phyloP scores from a whole-genome alignment of 2,113 vertebrate genomes.

The Myrmecophaga tridactyla region DNA sequence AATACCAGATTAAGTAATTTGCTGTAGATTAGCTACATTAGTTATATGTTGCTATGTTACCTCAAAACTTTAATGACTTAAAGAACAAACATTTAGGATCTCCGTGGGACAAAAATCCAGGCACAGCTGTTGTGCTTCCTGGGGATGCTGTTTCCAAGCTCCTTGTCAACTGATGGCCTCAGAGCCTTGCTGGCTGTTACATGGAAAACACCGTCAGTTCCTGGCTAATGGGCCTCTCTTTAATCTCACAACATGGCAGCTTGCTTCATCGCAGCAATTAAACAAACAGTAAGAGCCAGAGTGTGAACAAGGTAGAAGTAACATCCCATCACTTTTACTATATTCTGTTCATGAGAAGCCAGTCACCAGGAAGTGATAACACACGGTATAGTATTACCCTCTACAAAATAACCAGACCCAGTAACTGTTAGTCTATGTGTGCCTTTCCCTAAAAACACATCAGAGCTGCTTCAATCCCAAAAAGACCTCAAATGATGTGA shows the following conservation, averaged over 20 bases:
- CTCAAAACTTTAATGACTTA: neutral
- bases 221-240: neutral
- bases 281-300: neutral
- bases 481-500: neutral
- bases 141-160: neutral
- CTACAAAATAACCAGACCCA: neutral
- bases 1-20: neutral
- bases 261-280: neutral
- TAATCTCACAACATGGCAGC: neutral
- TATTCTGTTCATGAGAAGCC: neutral
- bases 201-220: neutral
- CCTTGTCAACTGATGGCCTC: neutral
- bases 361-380: neutral
- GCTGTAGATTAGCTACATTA: neutral
- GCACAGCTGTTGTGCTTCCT: neutral
- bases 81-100: neutral
- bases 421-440: neutral
- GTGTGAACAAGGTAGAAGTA: neutral
- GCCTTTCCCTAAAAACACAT: neutral
- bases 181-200: neutral
- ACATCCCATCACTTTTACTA: neutral
- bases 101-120: neutral
- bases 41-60: neutral
- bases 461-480: neutral
- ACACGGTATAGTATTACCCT: too few relatives aligned